Base-by-base conservation (phyloP, 2,797 vertebrate species). In the Anabas testudineus region DNA sequence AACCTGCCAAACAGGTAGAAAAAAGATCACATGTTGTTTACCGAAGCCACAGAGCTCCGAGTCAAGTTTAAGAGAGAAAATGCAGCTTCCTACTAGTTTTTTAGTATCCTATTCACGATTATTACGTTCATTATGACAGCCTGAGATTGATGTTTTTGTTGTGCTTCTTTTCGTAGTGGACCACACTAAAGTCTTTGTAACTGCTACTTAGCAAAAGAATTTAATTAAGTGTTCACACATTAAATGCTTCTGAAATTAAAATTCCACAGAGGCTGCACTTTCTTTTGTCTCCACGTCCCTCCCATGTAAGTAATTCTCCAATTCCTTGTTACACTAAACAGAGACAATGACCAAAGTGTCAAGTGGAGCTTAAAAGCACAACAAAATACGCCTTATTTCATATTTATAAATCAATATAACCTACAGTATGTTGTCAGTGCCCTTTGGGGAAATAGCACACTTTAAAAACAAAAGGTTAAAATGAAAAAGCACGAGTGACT, bases 1-100 rank as follows among this genome's bases (percentile, higher is more conserved):
- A 84, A 82, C 70, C 46, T 77, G 69, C 19, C 47, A 75, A 64
- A 69, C 74, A 59, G 49, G 75, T 48, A 26, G 18, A 16, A 71
- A 39, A 71, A 3, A 56, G 39, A 28, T 21, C 10, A n/a, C 32
- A 60, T 65, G 36, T 34, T 46, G 51, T 64, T 66, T 45, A 12
- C 15, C 34, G 10, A 8, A 9, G 3, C 5, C n/a, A 32, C 18
- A 74, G 16, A 62, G 43, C 16, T 32, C 32, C 67, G 45, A 45
- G 58, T 64, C 53, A 62, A 51, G 42, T 62, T 60, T 24, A 53
- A 45, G 16, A 34, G 13, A 66, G 6, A 62, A 37, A 19, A 9
- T 52, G 28, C 24, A 52, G 37, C 22, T 21, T 62, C 60, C 57
- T 41, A n/a, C 58, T 34, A 28, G 12, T n/a, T n/a, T n/a, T n/a